Evolutionary conservation across 2,113 vertebrate species (phyloP).

Genomic region (human): GRCh38 chr2:239361001-239361500

Average conservation of each 20-base stretch:
- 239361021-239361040: accelerated
- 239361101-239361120: accelerated
- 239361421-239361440: background rate
- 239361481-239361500: background rate
- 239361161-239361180: background rate
- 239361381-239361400: background rate
- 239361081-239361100: accelerated
- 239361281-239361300: background rate
- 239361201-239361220: no score
- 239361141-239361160: background rate
- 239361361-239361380: background rate
- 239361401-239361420: background rate
- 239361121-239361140: no score
- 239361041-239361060: background rate
- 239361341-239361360: background rate
- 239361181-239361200: background rate
- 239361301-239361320: background rate
- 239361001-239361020: background rate
- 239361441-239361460: background rate
- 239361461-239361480: background rate
- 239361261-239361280: background rate
- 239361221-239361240: accelerated
- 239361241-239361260: background rate
- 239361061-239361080: background rate
- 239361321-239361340: background rate